Conservation (phyloP, 2,113 vertebrate genomes). For the Illadopsis cleaveri region DNA sequence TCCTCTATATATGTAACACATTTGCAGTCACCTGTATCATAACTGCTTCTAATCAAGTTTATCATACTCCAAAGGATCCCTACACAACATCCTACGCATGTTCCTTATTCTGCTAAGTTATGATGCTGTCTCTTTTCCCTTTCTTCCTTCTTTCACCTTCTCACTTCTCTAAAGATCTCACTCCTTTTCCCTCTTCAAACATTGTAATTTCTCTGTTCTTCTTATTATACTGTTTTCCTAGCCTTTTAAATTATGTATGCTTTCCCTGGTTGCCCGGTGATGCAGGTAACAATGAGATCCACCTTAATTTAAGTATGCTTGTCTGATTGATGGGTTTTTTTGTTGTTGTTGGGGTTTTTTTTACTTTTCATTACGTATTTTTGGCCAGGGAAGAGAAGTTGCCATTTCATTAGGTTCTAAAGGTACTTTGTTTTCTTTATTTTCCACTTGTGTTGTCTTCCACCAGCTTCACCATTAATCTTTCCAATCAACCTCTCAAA, state of each 20-base stretch:
- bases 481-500: background rate
- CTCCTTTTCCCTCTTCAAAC: background rate
- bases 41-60: background rate
- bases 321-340: background rate
- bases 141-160: background rate
- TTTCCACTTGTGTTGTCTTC: background rate
- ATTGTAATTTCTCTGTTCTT: background rate
- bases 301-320: background rate
- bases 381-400: background rate
- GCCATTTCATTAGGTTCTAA: background rate
- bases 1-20: background rate
- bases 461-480: background rate
- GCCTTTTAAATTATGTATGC: background rate
- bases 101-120: background rate
- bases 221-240: background rate
- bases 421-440: background rate
- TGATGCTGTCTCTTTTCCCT: background rate
- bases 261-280: background rate
- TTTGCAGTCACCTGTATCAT: background rate
- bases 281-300: background rate
- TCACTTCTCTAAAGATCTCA: background rate
- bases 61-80: background rate
- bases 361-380: background rate
- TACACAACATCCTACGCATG: background rate
- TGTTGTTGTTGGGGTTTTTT: background rate